Evolutionary conservation across 2,113 vertebrate species (phyloP).

Genomic region (Candoia aspera): DNA sequence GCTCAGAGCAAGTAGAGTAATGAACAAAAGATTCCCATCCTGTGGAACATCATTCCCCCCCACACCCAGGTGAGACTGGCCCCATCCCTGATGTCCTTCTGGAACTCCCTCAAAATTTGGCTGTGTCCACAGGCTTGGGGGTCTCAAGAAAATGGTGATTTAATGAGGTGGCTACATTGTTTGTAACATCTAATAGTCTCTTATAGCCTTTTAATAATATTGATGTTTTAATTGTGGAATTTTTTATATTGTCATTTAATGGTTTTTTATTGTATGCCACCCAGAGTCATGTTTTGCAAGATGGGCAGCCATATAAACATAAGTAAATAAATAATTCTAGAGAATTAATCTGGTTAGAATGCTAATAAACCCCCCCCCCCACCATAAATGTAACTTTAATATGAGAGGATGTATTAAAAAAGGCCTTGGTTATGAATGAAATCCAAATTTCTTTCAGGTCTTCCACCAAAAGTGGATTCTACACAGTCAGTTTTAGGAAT

Average conservation of each 20-base stretch:
- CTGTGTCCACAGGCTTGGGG: background rate
- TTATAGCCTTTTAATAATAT: background rate
- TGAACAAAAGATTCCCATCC: background rate
- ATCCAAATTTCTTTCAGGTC: background rate
- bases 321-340: background rate
- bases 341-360: background rate
- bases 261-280: background rate
- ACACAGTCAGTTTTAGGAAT: conserved; percentile 13
- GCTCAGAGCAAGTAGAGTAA: background rate
- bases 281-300: background rate
- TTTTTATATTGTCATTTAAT: background rate
- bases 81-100: background rate
- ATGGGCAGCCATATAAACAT: background rate
- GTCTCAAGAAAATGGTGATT: background rate
- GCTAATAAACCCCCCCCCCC: background rate
- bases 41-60: background rate
- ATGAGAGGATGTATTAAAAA: background rate
- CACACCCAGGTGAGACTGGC: background rate
- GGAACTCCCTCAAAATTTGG: background rate
- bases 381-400: background rate
- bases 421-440: background rate
- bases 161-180: background rate
- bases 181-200: background rate
- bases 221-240: background rate
- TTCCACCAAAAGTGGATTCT: background rate